Evolutionary conservation across 2,797 vertebrate species (phyloP), one percentile per base, ranked within the genome.

Genomic region (Lycodopsis pacificus): DNA sequence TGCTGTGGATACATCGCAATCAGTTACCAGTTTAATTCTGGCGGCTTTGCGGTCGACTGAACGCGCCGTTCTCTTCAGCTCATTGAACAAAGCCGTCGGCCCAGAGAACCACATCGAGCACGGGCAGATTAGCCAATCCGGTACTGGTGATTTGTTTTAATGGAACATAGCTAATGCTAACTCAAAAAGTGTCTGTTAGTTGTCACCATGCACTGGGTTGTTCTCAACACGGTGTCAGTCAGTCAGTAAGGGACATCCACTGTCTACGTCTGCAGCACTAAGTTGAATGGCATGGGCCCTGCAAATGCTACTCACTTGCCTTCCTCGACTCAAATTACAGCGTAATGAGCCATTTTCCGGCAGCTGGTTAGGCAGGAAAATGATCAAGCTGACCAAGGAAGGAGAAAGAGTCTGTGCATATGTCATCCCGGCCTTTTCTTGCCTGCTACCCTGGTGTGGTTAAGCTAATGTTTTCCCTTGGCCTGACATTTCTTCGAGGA

Each of bases 331-430:
- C 62, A 90, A 81, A 71, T 76, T 68, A 75, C 54, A 56, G 86
- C 69, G 85, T 89, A 93, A 94, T 92, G 90, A 94, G 86, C 84
- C 90, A 49, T 87, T 62, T 68, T 77, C 62, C 77, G 78, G 83
- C 84, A 87, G 83, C 87, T 86, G 73, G 81, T 90, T 87, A 85
- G 77, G 85, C 85, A 82, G 89, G 89, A 85, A 89, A 91, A 90
- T 88, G 69, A 93, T 91, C 85, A 89, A 83, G 75, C 89, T 68
- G 76, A 65, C 72, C 80, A 88, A 73, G 76, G 81, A 66, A 57
- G 74, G 71, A 82, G 78, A 76, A 65, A 61, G 64, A 86, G 73
- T 58, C 56, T 44, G 73, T 72, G 77, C 81, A 72, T 88, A 79
- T 89, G 89, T 88, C 87, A 71, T 36, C 56, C 51, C 14, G 32